A percentile compares a stretch with the other conserved stretches of the same genome.
phyloP scores from a whole-genome alignment of 2,888 invertebrate species.

The Acronicta aceris region DNA sequence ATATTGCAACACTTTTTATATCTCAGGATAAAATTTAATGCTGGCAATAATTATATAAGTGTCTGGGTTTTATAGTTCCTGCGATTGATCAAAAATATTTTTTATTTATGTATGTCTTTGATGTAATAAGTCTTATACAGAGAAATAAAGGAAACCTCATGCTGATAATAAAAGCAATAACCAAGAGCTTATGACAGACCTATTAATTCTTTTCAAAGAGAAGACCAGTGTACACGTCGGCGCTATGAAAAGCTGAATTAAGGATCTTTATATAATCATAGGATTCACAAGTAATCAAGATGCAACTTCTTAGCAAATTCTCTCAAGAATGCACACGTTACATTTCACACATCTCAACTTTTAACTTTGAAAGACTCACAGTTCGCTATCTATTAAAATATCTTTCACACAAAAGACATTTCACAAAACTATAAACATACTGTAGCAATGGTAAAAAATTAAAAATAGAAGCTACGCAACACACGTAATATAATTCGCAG shows the following conservation, averaged over 20 bases:
- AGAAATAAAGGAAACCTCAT: too few relatives aligned
- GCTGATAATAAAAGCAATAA: too few relatives aligned
- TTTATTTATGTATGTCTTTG: too few relatives aligned
- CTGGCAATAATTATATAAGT: too few relatives aligned
- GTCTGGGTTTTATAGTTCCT: too few relatives aligned
- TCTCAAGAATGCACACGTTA: constrained; percentile 14
- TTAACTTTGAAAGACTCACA: constrained; percentile 12
- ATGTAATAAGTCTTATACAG: too few relatives aligned
- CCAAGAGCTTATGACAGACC: too few relatives aligned
- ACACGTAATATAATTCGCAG: constrained; percentile 45
- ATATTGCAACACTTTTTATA: too few relatives aligned
- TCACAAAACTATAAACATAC: constrained; percentile 53
- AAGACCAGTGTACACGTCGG: neutral
- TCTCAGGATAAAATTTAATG: too few relatives aligned
- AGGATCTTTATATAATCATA: neutral
- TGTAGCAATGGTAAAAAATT: constrained; percentile 18
- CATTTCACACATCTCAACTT: constrained; percentile 42
- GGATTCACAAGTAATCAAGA: constrained; percentile 10
- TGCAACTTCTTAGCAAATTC: neutral
- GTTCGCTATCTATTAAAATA: constrained; percentile 40
- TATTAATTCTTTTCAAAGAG: neutral
- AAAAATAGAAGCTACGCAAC: constrained; percentile 40
- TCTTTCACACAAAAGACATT: constrained; percentile 26
- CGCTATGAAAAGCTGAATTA: neutral
- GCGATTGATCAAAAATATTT: too few relatives aligned